Evolutionary conservation across 2,113 vertebrate species (phyloP), one percentile per base, ranked within the genome.

Genomic region (Columbina picui): DNA sequence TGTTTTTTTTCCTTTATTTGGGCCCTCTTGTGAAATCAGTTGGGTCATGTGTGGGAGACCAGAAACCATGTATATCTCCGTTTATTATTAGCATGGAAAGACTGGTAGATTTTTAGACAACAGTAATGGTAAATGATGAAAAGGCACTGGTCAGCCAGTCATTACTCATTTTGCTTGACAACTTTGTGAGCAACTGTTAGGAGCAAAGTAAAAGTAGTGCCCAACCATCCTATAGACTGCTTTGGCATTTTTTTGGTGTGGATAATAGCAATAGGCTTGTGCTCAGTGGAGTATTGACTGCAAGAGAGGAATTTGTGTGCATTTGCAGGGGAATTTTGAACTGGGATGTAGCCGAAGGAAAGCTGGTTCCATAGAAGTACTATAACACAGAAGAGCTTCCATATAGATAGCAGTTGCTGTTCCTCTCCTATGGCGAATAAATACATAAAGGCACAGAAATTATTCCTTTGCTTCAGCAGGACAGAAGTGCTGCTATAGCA

Each of bases 391-490:
- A 88, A 96, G 90, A 93, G n/a, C 57, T 87, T 36, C 29, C 15
- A 11, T 19, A 36, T 26, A 77, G 82, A 34, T 43, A 85, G 78
- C 70, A 91, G 76, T 78, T 84, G 17, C 56, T 45, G 57, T 81
- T 89, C 49, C 49, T 94, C 41, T 84, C 73, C 3, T 13, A 32
- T 0, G 0, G 50, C 65, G 52, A 68, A 85, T 93, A 93, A 93
- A 87, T 76, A 82, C 41, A 76, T 93, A 82, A 84, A 76, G 70
- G 38, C 59, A 81, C n/a, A 79, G 65, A 95, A 95, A 78, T 41
- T 3, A 15, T 80, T 96, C 52, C 36, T 90, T 87, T 74, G 38
- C 93, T 87, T 59, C 67, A 87, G 85, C 38, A 80, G 74, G 84
- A 88, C 60, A 89, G 61, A 71, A 91, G 49, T 55, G 38, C 59